These are phyloP conservation scores for Melozone crissalis DNA, from an alignment of 2,113 vertebrate genomes.

Conservation along the genomic window DNA sequence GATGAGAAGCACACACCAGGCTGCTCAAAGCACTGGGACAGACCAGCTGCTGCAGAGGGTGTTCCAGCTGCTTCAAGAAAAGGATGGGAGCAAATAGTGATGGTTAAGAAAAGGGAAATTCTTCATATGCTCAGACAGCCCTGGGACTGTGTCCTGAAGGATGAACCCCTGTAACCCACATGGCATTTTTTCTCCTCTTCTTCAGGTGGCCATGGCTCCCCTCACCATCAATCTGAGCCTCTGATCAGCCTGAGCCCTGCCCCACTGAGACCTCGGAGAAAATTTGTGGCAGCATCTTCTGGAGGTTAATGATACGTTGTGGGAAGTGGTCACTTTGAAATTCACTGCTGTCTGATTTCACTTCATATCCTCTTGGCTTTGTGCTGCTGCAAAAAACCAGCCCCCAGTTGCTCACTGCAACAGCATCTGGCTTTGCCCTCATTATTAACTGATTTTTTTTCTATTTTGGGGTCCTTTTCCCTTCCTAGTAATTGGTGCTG, in stretches of 20 bases:
- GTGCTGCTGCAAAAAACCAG: neutral
- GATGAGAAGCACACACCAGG: fast-evolving
- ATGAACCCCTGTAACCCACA: neutral
- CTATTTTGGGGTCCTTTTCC: neutral
- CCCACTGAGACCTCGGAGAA: neutral
- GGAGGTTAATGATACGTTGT: neutral
- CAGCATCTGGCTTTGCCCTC: neutral
- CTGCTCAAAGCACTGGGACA: neutral
- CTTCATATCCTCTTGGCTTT: neutral
- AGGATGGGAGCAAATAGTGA: neutral
- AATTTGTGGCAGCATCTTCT: neutral
- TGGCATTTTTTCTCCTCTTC: fast-evolving
- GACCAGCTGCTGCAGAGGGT: fast-evolving
- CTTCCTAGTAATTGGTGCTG: neutral
- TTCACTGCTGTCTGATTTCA: neutral
- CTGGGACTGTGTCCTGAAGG: neutral
- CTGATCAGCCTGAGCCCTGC: neutral
- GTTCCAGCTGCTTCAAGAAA: neutral
- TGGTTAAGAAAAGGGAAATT: neutral
- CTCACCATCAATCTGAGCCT: fast-evolving
- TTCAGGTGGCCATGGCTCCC: neutral
- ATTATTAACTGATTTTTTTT: neutral
- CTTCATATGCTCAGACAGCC: neutral
- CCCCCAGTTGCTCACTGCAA: neutral
- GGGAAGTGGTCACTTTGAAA: neutral